phyloP scores from a whole-genome alignment of 2,888 invertebrate genomes.

The Drosophila atripex region DNA sequence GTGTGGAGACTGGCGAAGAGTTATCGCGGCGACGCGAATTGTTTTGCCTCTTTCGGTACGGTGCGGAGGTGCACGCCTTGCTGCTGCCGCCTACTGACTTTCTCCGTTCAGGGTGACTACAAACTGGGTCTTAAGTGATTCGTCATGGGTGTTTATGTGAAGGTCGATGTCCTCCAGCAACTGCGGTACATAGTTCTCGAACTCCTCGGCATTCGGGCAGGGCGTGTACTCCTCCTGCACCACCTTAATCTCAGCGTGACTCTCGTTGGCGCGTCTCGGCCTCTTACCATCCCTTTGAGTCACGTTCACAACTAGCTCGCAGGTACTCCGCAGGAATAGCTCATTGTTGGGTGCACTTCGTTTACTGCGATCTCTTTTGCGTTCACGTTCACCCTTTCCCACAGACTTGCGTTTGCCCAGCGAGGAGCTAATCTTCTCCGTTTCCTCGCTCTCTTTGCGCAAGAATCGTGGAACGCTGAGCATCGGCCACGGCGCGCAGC shows the following conservation, averaged over 20 bases:
- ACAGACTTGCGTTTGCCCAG: constrained; percentile 48
- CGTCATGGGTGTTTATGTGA: constrained; percentile 52
- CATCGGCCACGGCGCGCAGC: constrained; percentile 94
- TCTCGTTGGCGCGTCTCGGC: constrained; percentile 37
- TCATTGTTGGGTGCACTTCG: constrained; percentile 47
- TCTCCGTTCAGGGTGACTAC: constrained; percentile 92
- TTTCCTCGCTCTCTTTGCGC: constrained; percentile 63
- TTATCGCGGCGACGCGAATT: constrained; percentile 49
- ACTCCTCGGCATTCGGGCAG: constrained; percentile 69
- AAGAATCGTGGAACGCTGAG: constrained; percentile 89
- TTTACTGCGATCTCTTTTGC: constrained; percentile 63
- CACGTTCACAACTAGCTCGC: constrained; percentile 80
- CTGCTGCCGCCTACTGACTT: constrained; percentile 18
- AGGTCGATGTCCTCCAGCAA: constrained; percentile 59
- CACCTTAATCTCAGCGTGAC: constrained; percentile 38
- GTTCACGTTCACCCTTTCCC: constrained; percentile 43
- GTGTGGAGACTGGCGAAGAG: constrained; percentile 65
- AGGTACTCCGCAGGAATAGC: constrained; percentile 72
- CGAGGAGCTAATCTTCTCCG: constrained; percentile 50
- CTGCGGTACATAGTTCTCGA: constrained; percentile 79
- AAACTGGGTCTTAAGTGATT: constrained; percentile 87
- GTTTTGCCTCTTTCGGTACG: constrained; percentile 56
- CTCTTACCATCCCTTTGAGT: constrained; percentile 54
- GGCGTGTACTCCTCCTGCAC: constrained; percentile 82
- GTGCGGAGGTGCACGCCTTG: no score